Conservation (phyloP, 2,113 vertebrate species). For the Brienomyrus longianalis region DNA sequence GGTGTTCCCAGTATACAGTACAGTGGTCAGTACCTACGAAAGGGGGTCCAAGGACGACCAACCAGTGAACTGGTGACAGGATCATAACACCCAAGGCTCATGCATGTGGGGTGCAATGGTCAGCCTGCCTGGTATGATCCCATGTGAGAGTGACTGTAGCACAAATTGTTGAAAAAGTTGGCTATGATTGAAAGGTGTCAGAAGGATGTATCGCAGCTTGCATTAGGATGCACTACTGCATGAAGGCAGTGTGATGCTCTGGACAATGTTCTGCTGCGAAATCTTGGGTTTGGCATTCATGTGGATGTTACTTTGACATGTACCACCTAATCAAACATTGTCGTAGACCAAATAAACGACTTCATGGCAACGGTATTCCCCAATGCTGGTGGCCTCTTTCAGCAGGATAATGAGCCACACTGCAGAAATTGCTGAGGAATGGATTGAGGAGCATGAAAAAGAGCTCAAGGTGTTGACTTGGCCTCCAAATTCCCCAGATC, state of each 20-base stretch:
- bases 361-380: background rate
- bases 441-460: background rate
- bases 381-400: background rate
- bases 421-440: background rate
- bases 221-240: background rate
- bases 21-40: background rate
- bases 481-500: background rate
- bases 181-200: background rate
- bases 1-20: background rate
- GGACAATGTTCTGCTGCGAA: background rate
- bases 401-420: background rate
- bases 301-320: background rate
- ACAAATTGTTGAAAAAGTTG: background rate
- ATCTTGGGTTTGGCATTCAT: background rate
- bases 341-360: background rate
- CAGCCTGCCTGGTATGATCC: background rate
- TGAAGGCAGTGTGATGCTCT: background rate
- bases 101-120: background rate
- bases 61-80: background rate
- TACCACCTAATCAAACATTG: background rate
- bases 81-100: background rate
- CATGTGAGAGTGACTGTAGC: background rate
- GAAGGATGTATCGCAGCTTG: background rate
- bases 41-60: background rate
- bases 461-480: background rate